Percentiles rank a stretch among this genome's conserved stretches.
Evolutionary conservation across 2,797 vertebrate species (phyloP).

Genomic region (Phoeniculus purpureus): DNA sequence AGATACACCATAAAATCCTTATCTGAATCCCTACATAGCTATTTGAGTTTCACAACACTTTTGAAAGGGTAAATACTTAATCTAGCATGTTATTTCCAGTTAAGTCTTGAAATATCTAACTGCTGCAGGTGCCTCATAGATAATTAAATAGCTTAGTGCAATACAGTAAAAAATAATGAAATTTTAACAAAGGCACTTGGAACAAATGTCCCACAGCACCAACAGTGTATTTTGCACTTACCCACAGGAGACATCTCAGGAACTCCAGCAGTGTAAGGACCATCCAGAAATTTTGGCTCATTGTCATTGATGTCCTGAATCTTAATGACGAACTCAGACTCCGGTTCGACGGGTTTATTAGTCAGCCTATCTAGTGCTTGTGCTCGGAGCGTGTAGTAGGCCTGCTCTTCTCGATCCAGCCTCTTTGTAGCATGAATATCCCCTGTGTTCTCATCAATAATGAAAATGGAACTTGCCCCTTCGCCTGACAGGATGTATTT

Average conservation of each 20-base stretch:
- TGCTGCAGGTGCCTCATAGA: slow-evolving; percentile 64
- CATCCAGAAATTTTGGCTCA: slow-evolving; percentile 95
- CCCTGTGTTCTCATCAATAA: slow-evolving; percentile 96
- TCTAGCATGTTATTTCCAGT: slow-evolving; percentile 37
- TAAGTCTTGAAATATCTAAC: slow-evolving; percentile 28
- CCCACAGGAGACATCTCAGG: slow-evolving; percentile 97
- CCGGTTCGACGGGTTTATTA: slow-evolving; percentile 89
- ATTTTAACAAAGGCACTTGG: slow-evolving; percentile 24
- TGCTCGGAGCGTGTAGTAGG: slow-evolving; percentile 93
- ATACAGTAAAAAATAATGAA: slow-evolving; percentile 40
- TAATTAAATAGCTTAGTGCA: slow-evolving; percentile 33
- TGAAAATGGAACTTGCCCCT: slow-evolving; percentile 95
- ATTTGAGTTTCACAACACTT: slow-evolving; percentile 29
- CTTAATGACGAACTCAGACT: slow-evolving; percentile 94
- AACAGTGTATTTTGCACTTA: slow-evolving; percentile 72
- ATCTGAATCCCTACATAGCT: slow-evolving; percentile 6
- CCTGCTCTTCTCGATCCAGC: slow-evolving; percentile 93
- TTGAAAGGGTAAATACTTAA: slow-evolving; percentile 43
- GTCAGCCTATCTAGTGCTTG: slow-evolving; percentile 91
- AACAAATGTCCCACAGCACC: slow-evolving; percentile 21
- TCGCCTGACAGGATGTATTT: slow-evolving; percentile 95
- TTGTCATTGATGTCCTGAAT: slow-evolving; percentile 99
- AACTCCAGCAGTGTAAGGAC: slow-evolving; percentile 91
- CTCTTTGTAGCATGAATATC: slow-evolving; percentile 97
- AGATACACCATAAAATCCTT: slow-evolving; percentile 36